phyloP scores from a whole-genome alignment of 2,797 vertebrate genomes.

The Macropus fuliginosus region DNA sequence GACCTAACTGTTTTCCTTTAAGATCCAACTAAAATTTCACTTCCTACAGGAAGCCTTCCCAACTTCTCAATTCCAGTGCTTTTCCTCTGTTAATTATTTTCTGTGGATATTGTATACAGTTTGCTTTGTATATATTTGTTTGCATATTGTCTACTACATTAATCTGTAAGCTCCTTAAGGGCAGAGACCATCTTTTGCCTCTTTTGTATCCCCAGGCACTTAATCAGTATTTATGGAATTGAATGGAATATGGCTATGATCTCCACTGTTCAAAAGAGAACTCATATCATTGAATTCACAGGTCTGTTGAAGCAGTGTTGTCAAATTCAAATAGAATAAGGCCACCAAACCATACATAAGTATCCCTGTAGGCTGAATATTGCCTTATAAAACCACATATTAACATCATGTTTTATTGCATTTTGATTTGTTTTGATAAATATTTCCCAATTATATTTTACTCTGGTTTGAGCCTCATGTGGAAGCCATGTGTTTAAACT shows the following conservation, averaged over 20 bases:
- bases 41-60: background rate
- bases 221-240: background rate
- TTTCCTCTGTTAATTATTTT: background rate
- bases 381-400: background rate
- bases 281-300: background rate
- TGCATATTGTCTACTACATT: background rate
- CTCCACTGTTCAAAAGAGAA: background rate
- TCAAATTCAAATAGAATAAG: background rate
- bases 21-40: background rate
- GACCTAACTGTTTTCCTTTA: background rate
- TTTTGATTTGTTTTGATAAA: background rate
- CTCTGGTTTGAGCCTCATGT: background rate
- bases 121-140: background rate
- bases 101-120: background rate
- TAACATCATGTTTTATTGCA: background rate
- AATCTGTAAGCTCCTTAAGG: background rate
- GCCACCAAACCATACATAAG: background rate
- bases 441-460: background rate
- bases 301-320: background rate
- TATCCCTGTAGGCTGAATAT: background rate
- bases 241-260: background rate
- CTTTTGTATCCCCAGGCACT: background rate
- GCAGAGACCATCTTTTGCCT: background rate
- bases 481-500: background rate
- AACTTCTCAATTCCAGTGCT: background rate